Evolutionary conservation across 2,797 vertebrate species (phyloP).

Genomic region (Cossypha dichroa): DNA sequence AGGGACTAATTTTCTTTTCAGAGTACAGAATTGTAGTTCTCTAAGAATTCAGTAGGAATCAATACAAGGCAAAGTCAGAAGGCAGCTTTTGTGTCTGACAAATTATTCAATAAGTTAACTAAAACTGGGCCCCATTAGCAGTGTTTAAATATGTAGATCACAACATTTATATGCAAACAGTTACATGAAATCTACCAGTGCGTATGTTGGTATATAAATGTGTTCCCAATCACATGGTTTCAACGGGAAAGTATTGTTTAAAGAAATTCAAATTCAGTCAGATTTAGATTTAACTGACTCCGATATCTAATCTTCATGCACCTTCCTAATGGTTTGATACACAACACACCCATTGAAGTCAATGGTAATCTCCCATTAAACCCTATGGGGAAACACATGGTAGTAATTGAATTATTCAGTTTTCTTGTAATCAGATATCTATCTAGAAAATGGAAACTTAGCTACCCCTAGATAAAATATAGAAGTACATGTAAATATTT

Average conservation of each 20-base stretch:
- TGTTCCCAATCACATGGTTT: background rate
- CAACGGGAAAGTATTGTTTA: background rate
- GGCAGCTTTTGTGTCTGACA: background rate
- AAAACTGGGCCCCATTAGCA: background rate
- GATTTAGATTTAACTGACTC: background rate
- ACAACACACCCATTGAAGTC: background rate
- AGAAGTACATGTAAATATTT: background rate
- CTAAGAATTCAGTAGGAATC: background rate
- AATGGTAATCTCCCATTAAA: background rate
- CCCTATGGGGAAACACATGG: background rate
- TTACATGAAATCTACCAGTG: background rate
- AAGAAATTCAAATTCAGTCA: background rate
- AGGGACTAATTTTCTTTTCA: background rate
- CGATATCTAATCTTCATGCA: background rate
- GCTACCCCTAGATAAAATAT: background rate
- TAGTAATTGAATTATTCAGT: background rate
- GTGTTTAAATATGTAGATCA: background rate
- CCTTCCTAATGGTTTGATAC: background rate
- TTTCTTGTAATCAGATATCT: background rate
- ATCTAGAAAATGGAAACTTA: background rate
- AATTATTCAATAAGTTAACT: background rate
- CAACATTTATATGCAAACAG: background rate
- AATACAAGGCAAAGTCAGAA: background rate
- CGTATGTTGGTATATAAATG: background rate
- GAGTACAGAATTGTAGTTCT: background rate